phyloP scores from a whole-genome alignment of 2,797 vertebrate species.

The Merluccius polli region DNA sequence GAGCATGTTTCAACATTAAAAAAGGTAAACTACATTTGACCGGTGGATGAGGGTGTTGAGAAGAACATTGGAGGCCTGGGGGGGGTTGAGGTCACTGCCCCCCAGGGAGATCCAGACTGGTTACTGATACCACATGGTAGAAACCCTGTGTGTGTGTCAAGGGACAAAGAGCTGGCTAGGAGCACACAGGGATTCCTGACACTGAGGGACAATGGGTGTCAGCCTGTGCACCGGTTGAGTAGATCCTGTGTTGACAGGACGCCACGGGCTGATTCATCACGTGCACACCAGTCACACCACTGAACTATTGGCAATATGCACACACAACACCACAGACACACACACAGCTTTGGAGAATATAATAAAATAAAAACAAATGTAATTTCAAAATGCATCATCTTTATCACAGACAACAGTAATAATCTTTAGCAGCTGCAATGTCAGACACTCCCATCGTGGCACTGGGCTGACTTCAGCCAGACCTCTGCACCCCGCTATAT shows the following conservation, averaged over 20 bases:
- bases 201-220: not conserved
- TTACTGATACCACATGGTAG: not conserved
- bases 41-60: not conserved
- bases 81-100: not conserved
- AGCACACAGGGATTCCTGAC: not conserved
- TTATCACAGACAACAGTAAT: not conserved
- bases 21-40: not conserved
- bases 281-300: not conserved
- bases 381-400: not conserved
- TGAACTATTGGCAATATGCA: not conserved
- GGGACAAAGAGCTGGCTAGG: not conserved
- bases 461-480: constrained; percentile 19
- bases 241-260: not conserved
- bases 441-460: not conserved
- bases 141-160: not conserved
- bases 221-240: not conserved
- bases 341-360: not conserved
- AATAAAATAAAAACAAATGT: not conserved
- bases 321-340: not conserved
- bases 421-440: not conserved
- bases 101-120: not conserved
- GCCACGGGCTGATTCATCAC: not conserved
- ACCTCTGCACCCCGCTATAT: constrained; percentile 20
- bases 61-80: not conserved
- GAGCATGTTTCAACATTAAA: not conserved